Percentiles rank a stretch among this genome's conserved stretches.
Evolutionary conservation across 2,888 invertebrate species (phyloP).

Genomic region (Gnatocerus cornutus): DNA sequence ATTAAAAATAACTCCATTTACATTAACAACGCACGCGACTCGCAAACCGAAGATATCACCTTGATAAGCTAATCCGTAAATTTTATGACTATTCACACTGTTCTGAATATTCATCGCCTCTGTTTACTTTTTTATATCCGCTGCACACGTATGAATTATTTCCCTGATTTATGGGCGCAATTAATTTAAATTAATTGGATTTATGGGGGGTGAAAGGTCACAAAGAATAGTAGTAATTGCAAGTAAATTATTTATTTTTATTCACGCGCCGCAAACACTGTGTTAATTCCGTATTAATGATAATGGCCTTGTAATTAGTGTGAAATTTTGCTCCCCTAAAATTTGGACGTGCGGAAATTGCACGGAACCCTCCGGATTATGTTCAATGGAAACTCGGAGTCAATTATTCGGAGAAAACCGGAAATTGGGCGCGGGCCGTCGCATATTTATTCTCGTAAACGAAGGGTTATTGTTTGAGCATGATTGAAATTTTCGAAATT

Average conservation of each 20-base stretch:
- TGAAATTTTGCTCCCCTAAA: not conserved
- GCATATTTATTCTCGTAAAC: too few species aligned
- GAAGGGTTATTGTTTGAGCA: too few species aligned
- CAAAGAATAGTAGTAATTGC: not conserved
- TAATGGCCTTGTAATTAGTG: not conserved
- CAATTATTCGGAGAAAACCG: not conserved
- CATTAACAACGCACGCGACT: slow-evolving; percentile 2
- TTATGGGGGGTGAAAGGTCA: not conserved
- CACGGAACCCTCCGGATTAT: not conserved
- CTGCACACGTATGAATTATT: not conserved
- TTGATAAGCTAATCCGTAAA: not conserved
- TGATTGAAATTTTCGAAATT: too few species aligned
- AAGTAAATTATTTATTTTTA: not conserved
- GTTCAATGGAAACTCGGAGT: not conserved
- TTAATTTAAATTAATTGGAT: not conserved
- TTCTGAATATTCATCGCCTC: not conserved
- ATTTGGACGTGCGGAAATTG: not conserved
- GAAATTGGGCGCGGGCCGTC: too few species aligned
- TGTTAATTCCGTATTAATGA: not conserved
- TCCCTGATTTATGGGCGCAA: not conserved
- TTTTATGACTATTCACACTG: not conserved
- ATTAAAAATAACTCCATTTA: not conserved
- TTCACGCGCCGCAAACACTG: not conserved
- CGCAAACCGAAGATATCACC: not conserved
- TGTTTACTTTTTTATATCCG: not conserved